A percentile compares a stretch with the other conserved stretches of the same genome.
These are phyloP conservation scores for Phyto melanocephala DNA, from an alignment of 2,888 invertebrate genomes.

Conservation along the genomic window DNA sequence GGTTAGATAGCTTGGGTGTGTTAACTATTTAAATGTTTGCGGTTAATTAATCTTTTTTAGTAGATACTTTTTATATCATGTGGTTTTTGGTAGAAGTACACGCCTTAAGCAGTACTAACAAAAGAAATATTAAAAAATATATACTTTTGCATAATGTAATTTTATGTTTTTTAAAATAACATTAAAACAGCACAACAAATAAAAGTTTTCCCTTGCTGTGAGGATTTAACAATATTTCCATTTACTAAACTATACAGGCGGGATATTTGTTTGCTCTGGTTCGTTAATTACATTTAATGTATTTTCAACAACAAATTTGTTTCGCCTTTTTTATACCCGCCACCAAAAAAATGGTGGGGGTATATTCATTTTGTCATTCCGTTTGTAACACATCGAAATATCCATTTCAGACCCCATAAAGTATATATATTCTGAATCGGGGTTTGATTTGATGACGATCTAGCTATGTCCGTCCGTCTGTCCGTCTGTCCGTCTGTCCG, in stretches of 20 bases:
- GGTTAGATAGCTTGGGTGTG: constrained; percentile 48
- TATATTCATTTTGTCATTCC: no score
- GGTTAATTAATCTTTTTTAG: constrained; percentile 64
- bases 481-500: no score
- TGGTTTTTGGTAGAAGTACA: constrained; percentile 46
- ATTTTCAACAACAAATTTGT: neutral
- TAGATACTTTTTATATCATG: constrained; percentile 42
- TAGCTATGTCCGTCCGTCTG: no score
- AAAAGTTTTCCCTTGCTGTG: constrained; percentile 7
- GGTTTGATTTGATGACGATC: no score
- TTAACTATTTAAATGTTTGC: constrained; percentile 62
- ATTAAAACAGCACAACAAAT: neutral
- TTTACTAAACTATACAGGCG: neutral
- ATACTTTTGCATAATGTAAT: neutral
- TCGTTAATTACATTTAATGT: constrained; percentile 41
- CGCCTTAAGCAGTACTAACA: constrained; percentile 29
- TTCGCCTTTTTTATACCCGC: neutral
- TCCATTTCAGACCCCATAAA: no score
- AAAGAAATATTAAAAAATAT: constrained; percentile 7
- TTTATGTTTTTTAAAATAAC: constrained; percentile 8
- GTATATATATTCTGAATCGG: no score
- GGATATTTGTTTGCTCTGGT: constrained; percentile 29
- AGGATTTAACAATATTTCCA: neutral
- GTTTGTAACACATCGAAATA: no score
- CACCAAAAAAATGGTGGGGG: no score